Evolutionary conservation across 2,797 vertebrate species (phyloP), one percentile per base, ranked within the genome.

Genomic region (Macrochelys suwanniensis): DNA sequence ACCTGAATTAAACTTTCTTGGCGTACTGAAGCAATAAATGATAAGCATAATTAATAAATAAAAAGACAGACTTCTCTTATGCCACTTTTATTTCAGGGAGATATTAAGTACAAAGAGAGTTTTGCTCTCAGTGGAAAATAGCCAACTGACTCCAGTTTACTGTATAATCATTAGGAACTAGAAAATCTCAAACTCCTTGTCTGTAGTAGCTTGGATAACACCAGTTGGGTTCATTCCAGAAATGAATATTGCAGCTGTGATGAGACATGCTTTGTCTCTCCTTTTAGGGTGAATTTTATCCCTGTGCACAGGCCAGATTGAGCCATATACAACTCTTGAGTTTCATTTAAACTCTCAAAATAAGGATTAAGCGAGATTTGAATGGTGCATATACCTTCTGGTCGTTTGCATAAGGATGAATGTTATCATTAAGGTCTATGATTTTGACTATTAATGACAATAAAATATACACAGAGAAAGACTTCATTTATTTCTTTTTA

Each of bases 111-210:
- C 94, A 97, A 97, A 95, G 87, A 31, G 51, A 94, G 91, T 95
- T 97, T 96, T 88, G 90, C 93, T 97, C 95, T 89, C 0, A 0
- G 80, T 96, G 89, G 96, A 97, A 96, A 91, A 89, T 95, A 95
- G 93, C 97, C 95, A 97, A 85, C 74, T 95, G 92, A 97, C 95
- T 97, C 94, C 94, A 95, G 94, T 93, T 97, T 97, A 97, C 97
- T 96, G 91, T 96, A 95, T 96, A 96, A 97, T 97, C 96, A 97
- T 97, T 96, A 97, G 93, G 95, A 97, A 96, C 97, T 97, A 96
- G 97, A 97, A 97, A 97, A 97, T 96, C 97, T 97, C 95, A 96
- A 97, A 82, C 90, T 95, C 95, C 91, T 87, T 98, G 90, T 91
- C 94, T 95, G 96, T 91, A 95, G 95, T 92, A 94, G 94, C 96